Base-by-base conservation (phyloP, 1,140 invertebrate genomes). In the Steinernema feltiae region DNA sequence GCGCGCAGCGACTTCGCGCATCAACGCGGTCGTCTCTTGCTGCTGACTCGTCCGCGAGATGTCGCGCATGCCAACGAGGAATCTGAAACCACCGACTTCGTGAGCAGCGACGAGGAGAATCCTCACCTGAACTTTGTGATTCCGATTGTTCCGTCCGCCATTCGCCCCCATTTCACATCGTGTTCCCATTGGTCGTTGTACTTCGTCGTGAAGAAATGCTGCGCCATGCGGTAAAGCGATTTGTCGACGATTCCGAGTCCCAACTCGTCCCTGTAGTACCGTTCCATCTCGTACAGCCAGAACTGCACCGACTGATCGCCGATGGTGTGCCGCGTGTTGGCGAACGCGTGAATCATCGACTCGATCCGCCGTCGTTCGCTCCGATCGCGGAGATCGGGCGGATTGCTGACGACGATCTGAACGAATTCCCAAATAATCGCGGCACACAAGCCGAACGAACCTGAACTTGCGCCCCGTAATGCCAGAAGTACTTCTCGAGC, bases 261-360 rank as follows among this genome's bases (percentile, higher is more conserved):
- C 92, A 92, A 75, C 91, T 89, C 82, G 92, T 93, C 76, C 90
- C 88, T 2, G 90, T 90, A 89, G 83, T 94, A 95, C 32, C 90
- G 90, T 0, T 93, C 87, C 83, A 94, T 97, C 32, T 91, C 91
- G 73, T 93, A 88, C 0, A 97, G 85, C 94, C 94, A 97, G 0
- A 93, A 95, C 87, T 95, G 93, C 0, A 93, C 94, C 83, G 94
- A 94, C 0, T 92, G 84, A 0, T 91, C 90, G 15, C 85, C 87
- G 24, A 87, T 87, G 31, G 95, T 92, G 85, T 92, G 95, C 0
- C 90, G 90, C 0, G 92, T 93, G 69, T 91, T 91, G 85, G 96
- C 94, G 78, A 97, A 89, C 24, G 89, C 90, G 71, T 90, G 89
- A 0, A 93, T 92, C 32, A 97, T 87, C 32, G 90, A 90, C 86